Percentiles rank a stretch among this genome's conserved stretches.
Evolutionary conservation across 1,140 invertebrate genomes (phyloP).

Genomic region (Meteorus sp.): DNA sequence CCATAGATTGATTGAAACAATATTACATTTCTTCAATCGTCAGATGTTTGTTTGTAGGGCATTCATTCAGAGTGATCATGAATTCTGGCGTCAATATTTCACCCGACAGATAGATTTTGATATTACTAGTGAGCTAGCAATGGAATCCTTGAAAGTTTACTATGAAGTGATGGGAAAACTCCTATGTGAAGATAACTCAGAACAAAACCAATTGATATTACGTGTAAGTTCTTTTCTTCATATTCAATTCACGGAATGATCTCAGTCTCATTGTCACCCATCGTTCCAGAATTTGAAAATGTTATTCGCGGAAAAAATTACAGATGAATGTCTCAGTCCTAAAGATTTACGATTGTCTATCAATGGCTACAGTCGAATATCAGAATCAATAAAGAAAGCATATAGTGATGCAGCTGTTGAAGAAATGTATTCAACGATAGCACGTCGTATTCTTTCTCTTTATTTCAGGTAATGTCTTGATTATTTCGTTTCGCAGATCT

Average conservation of each 20-base stretch:
- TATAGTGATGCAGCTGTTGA: slow-evolving; percentile 28
- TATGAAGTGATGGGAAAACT: slow-evolving; percentile 41
- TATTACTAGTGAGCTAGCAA: slow-evolving; percentile 33
- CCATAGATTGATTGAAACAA: slow-evolving; percentile 26
- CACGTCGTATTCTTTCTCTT: slow-evolving; percentile 35
- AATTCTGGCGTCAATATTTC: slow-evolving; percentile 43
- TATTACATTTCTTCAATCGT: slow-evolving; percentile 35
- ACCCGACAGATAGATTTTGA: slow-evolving; percentile 21
- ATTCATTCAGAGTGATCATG: slow-evolving; percentile 40
- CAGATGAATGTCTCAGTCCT: slow-evolving; percentile 12
- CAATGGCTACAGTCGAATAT: slow-evolving; percentile 48
- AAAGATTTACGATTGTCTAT: slow-evolving; percentile 32
- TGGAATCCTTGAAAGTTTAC: slow-evolving; percentile 40
- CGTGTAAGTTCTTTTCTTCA: slow-evolving; percentile 37
- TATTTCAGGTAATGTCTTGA: slow-evolving; percentile 37
- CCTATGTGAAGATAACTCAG: slow-evolving; percentile 30
- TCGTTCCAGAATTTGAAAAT: slow-evolving; percentile 37
- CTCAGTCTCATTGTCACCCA: slow-evolving; percentile 5
- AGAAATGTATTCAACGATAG: slow-evolving; percentile 42
- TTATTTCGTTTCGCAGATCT: neutral
- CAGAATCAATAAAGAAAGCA: slow-evolving; percentile 38
- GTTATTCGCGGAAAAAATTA: slow-evolving; percentile 27
- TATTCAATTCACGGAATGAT: neutral
- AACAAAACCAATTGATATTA: slow-evolving; percentile 34
- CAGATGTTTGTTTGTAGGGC: slow-evolving; percentile 36